Evolutionary conservation across 2,797 vertebrate species (phyloP).

Genomic region (Malacoctenus gilli): DNA sequence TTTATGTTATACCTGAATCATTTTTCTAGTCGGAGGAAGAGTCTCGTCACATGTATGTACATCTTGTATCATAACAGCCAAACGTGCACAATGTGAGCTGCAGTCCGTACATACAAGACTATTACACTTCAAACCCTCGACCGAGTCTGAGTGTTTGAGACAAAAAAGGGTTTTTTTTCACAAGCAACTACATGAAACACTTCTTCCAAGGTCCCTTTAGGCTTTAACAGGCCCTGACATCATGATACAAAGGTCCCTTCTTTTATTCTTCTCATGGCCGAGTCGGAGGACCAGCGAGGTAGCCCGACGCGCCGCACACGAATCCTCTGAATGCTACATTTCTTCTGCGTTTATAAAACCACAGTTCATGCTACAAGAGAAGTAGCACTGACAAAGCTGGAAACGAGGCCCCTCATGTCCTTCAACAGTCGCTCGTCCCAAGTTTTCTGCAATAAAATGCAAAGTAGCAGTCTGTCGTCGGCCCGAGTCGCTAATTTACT

Average conservation of each 20-base stretch:
- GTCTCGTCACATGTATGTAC: conserved; percentile 27
- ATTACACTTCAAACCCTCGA: conserved; percentile 1
- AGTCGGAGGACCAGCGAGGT: conserved; percentile 63
- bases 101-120: conserved; percentile 8
- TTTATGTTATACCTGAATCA: conserved; percentile 59
- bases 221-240: conserved; percentile 46
- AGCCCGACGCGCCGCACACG: conserved; percentile 53
- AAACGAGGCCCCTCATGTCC: conserved; percentile 27
- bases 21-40: conserved; percentile 33
- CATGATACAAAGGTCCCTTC: conserved; percentile 34
- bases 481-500: conserved; percentile 46
- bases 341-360: conserved; percentile 47
- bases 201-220: conserved; percentile 35
- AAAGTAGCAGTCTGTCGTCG: conserved; percentile 30
- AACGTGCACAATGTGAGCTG: conserved; percentile 11
- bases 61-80: conserved; percentile 26
- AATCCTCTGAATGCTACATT: conserved; percentile 68
- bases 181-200: conserved; percentile 34
- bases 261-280: conserved; percentile 18
- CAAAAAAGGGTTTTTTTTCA: conserved; percentile 43
- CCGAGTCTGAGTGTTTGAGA: conserved; percentile 12
- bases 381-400: conserved; percentile 53
- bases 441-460: conserved; percentile 38
- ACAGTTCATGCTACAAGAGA: conserved; percentile 62
- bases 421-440: conserved; percentile 29